Percentiles rank a stretch among this genome's conserved stretches.
Evolutionary conservation across 2,888 invertebrate species (phyloP).

Genomic region (Epistrophella euchroma): DNA sequence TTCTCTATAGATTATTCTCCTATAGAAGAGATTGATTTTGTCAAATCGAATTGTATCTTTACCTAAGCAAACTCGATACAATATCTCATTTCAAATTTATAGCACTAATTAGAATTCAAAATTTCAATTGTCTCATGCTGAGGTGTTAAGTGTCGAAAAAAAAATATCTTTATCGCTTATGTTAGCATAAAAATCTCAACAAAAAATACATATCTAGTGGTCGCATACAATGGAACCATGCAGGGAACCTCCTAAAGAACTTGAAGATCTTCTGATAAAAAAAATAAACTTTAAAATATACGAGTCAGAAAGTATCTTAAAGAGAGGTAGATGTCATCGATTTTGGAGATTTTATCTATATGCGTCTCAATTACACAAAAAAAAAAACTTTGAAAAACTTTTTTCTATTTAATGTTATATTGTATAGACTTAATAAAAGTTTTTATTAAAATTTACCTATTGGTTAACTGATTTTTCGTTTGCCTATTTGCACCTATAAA

Average conservation of each 20-base stretch:
- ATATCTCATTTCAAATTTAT: conserved; percentile 34
- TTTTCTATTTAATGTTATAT: background rate
- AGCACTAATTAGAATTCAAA: conserved; percentile 4
- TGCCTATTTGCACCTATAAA: no score
- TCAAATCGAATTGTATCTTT: background rate
- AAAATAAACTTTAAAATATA: background rate
- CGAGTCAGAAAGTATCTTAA: background rate
- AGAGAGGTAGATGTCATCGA: background rate
- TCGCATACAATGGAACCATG: background rate
- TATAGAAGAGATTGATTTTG: background rate
- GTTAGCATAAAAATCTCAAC: background rate
- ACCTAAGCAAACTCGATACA: conserved; percentile 23
- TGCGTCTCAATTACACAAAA: conserved; percentile 1
- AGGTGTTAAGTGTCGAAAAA: conserved; percentile 29
- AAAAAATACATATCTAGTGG: background rate
- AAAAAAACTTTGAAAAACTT: background rate
- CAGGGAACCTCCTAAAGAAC: conserved; percentile 6
- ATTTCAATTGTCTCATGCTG: conserved; percentile 12
- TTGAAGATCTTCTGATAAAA: background rate
- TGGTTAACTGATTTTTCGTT: no score
- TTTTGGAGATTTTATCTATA: background rate
- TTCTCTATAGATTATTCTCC: background rate
- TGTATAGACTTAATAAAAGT: background rate
- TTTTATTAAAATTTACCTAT: no score
- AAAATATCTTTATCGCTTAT: background rate